phyloP scores from a whole-genome alignment of 1,140 invertebrate genomes.

The Helicoverpa zea region DNA sequence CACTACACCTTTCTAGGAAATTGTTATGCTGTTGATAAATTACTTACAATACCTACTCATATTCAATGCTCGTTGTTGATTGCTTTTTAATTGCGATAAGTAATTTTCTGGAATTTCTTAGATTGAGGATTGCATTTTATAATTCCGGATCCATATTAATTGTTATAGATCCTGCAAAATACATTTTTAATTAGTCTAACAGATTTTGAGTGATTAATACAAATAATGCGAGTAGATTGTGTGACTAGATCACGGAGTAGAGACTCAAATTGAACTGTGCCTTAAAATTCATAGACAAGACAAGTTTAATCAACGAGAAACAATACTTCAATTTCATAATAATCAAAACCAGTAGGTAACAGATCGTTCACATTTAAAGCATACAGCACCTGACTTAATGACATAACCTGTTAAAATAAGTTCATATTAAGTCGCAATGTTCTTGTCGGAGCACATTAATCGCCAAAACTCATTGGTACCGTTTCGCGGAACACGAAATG shows the following conservation, averaged over 20 bases:
- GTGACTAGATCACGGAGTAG: no score
- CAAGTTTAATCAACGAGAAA: neutral
- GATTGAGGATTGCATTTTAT: neutral
- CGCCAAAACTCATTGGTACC: constrained; percentile 26
- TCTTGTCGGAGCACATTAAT: constrained; percentile 30
- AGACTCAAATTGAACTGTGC: no score
- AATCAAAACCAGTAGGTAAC: neutral
- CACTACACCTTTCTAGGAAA: constrained; percentile 20
- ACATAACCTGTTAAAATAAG: constrained; percentile 38
- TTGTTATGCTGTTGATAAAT: neutral
- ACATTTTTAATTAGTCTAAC: no score
- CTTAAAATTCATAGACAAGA: no score
- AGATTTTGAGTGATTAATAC: no score
- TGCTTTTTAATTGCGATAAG: constrained; percentile 12
- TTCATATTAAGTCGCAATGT: constrained; percentile 31
- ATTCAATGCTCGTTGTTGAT: neutral
- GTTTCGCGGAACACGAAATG: constrained; percentile 17
- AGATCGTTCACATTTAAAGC: constrained; percentile 20
- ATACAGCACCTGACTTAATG: constrained; percentile 26
- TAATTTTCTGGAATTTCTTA: neutral
- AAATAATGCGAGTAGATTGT: no score
- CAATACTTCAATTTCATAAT: neutral
- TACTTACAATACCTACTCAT: no score
- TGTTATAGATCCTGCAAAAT: no score
- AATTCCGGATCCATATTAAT: no score